A percentile compares a stretch with the other conserved stretches of the same genome.
Conservation (phyloP, 2,797 vertebrate genomes). For the Linurgus olivaceus region DNA sequence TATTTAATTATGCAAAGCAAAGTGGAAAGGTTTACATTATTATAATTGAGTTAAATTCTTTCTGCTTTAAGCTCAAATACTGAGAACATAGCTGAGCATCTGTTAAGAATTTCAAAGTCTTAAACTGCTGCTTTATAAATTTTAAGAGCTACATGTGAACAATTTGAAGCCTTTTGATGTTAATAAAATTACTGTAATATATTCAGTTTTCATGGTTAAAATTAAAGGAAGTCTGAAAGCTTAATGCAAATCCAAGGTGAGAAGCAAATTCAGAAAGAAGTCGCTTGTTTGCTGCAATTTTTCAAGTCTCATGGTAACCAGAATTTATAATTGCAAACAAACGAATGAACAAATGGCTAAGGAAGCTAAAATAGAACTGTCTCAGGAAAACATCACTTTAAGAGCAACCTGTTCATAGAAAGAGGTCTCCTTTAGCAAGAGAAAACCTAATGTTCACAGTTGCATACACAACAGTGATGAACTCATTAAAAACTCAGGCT, state of each 20-base stretch:
- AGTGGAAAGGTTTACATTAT: conserved; percentile 54
- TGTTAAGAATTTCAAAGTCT: conserved; percentile 59
- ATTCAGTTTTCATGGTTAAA: conserved; percentile 42
- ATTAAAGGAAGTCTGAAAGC: conserved; percentile 26
- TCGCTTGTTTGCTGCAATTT: background rate
- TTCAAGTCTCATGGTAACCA: background rate
- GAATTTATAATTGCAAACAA: background rate
- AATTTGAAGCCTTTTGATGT: conserved; percentile 59
- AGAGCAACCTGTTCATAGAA: background rate
- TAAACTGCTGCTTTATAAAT: conserved; percentile 52
- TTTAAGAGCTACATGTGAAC: conserved; percentile 48
- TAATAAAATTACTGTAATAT: conserved; percentile 57
- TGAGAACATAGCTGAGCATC: conserved; percentile 20
- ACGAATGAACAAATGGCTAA: background rate
- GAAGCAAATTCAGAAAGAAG: conserved; percentile 41
- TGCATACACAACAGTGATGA: background rate
- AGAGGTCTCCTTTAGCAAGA: background rate
- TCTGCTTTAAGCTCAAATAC: conserved; percentile 44
- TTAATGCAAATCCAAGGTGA: conserved; percentile 27
- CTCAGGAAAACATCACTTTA: background rate
- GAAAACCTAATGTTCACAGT: background rate
- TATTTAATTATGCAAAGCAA: conserved; percentile 62
- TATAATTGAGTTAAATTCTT: conserved; percentile 57
- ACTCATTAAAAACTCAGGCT: background rate
- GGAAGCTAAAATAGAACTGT: background rate